Percentiles rank a stretch among this genome's conserved stretches.
Conservation (phyloP, 2,113 vertebrate genomes). For the Rhinoderma darwinii region DNA sequence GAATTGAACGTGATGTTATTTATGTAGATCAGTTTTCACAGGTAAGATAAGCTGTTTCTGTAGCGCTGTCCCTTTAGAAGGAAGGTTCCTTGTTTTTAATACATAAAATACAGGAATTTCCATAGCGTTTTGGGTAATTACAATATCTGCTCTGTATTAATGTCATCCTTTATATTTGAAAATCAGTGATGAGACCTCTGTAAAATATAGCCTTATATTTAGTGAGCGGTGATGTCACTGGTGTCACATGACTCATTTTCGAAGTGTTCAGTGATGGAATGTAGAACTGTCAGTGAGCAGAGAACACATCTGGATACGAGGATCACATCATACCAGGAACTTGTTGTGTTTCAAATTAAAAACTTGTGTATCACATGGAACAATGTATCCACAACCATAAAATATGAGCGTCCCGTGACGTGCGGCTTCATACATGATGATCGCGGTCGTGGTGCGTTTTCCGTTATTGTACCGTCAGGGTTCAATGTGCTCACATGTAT, state of each 20-base stretch:
- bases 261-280: constrained; percentile 26
- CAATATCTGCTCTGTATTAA: background rate
- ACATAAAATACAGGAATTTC: no score
- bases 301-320: constrained; percentile 9
- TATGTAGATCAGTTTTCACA: no score
- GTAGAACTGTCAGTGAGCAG: constrained; percentile 10
- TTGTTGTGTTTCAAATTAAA: constrained; percentile 15
- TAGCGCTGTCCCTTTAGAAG: no score
- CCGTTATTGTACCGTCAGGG: no score
- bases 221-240: constrained; percentile 8
- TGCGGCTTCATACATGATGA: background rate
- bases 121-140: background rate
- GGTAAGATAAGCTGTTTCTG: no score
- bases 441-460: background rate
- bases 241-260: constrained; percentile 24
- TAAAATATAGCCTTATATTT: background rate
- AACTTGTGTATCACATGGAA: constrained; percentile 23
- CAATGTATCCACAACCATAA: constrained; percentile 11
- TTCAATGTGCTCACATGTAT: background rate
- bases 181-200: background rate
- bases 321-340: background rate
- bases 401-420: background rate
- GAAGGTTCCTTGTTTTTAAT: no score
- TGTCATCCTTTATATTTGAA: constrained; percentile 1
- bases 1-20: no score